Percentiles rank a stretch among this genome's conserved stretches.
Evolutionary conservation across 2,888 invertebrate genomes (phyloP).

Genomic region (Dynastes hyllus): DNA sequence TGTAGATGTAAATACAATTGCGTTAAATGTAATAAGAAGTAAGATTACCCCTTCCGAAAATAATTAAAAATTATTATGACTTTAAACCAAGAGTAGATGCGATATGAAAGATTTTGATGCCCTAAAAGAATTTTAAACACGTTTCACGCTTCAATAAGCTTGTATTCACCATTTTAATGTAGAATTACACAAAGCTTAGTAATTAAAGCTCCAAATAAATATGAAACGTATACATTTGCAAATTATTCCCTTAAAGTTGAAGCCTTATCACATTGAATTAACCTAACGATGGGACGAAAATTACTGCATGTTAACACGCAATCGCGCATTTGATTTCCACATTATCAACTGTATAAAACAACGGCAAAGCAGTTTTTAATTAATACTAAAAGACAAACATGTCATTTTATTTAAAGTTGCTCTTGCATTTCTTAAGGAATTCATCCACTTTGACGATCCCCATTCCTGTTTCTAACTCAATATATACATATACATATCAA

Average conservation of each 20-base stretch:
- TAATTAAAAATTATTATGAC: no score
- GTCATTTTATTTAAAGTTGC: background rate
- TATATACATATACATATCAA: slow-evolving; percentile 7
- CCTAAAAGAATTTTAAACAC: background rate
- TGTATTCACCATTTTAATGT: background rate
- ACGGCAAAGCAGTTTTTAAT: background rate
- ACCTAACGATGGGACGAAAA: background rate
- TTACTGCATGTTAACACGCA: slow-evolving; percentile 8
- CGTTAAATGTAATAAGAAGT: no score
- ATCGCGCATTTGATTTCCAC: background rate
- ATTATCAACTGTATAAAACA: background rate
- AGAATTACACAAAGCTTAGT: slow-evolving; percentile 5
- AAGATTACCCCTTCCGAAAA: no score
- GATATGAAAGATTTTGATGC: background rate
- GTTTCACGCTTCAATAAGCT: background rate
- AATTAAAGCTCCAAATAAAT: slow-evolving; percentile 2
- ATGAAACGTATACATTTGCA: slow-evolving; percentile 16
- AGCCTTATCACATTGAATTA: slow-evolving; percentile 16
- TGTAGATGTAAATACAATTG: no score
- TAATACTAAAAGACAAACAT: background rate
- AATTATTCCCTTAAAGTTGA: slow-evolving; percentile 3
- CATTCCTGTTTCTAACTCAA: background rate
- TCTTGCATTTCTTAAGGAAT: background rate
- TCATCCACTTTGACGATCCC: background rate
- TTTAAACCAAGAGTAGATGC: no score